Evolutionary conservation across 2,888 invertebrate species (phyloP).

Genomic region (Lacanobia wlatinum): DNA sequence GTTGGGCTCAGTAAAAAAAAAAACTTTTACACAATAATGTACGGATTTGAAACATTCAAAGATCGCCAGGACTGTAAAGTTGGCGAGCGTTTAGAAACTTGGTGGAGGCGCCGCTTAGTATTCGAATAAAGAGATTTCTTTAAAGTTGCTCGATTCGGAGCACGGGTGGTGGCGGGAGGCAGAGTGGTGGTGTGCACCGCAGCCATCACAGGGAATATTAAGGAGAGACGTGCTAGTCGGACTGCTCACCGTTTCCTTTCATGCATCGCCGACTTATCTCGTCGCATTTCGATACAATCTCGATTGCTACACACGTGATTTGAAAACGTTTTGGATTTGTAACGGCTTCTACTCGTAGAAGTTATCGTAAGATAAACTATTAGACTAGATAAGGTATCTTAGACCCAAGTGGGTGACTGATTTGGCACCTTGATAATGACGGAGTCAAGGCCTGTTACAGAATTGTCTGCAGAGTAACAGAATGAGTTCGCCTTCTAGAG

Average conservation of each 20-base stretch:
- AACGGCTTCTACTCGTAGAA: slow-evolving; percentile 14
- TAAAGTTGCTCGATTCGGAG: slow-evolving; percentile 67
- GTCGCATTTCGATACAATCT: slow-evolving; percentile 68
- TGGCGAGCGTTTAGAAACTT: slow-evolving; percentile 62
- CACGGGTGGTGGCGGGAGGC: slow-evolving; percentile 62
- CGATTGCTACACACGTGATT: slow-evolving; percentile 62
- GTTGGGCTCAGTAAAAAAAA: no score
- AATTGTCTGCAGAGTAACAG: not conserved
- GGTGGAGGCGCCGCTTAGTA: slow-evolving; percentile 58
- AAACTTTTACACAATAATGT: not conserved
- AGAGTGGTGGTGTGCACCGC: slow-evolving; percentile 50
- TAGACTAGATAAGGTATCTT: slow-evolving; percentile 13
- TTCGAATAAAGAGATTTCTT: slow-evolving; percentile 69
- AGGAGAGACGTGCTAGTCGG: slow-evolving; percentile 61
- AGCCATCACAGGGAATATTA: slow-evolving; percentile 66
- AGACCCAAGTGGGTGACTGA: slow-evolving; percentile 1
- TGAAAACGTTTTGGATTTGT: slow-evolving; percentile 44
- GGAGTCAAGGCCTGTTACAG: slow-evolving; percentile 15
- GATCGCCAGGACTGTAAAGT: slow-evolving; percentile 48
- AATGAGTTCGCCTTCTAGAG: not conserved
- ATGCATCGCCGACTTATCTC: slow-evolving; percentile 59
- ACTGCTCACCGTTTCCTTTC: slow-evolving; percentile 58
- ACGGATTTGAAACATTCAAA: slow-evolving; percentile 28
- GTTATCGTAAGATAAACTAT: slow-evolving; percentile 21
- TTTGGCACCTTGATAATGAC: slow-evolving; percentile 13